phyloP scores from a whole-genome alignment of 2,113 vertebrate species.

The Bostrychus sinensis region DNA sequence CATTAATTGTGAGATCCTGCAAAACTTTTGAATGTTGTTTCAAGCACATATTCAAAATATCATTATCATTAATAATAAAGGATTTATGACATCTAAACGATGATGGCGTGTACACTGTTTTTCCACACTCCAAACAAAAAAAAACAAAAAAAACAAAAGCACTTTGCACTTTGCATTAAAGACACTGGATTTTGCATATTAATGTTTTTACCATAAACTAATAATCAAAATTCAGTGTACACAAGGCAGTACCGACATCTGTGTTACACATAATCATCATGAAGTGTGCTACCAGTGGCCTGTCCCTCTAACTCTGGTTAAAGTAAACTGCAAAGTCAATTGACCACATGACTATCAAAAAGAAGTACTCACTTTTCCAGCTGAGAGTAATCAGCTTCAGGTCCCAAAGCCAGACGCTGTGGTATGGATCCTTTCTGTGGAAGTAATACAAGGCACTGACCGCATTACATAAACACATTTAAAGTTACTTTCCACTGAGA shows the following conservation, averaged over 20 bases:
- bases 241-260: conserved; percentile 4
- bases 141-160: too few species aligned
- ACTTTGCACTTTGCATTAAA: too few species aligned
- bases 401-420: neutral
- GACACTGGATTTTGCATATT: too few species aligned
- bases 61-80: too few species aligned
- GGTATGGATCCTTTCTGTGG: conserved; percentile 7
- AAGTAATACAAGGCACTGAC: conserved; percentile 11
- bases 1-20: too few species aligned
- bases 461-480: conserved; percentile 18
- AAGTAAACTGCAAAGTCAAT: conserved; percentile 21
- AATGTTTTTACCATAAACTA: too few species aligned
- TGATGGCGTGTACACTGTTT: too few species aligned
- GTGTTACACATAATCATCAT: conserved; percentile 20
- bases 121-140: too few species aligned
- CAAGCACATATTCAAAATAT: too few species aligned
- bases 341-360: conserved; percentile 8
- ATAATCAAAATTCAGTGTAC: neutral
- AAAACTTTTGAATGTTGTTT: too few species aligned
- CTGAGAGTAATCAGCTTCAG: conserved; percentile 3
- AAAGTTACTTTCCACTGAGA: conserved; percentile 13
- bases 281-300: conserved; percentile 5
- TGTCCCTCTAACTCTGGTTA: conserved; percentile 7
- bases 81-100: too few species aligned
- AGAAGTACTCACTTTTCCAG: conserved; percentile 20